A percentile compares a stretch with the other conserved stretches of the same genome.
These are phyloP conservation scores for Antheraea pernyi DNA, from an alignment of 1,140 invertebrate species.

Conservation along the genomic window DNA sequence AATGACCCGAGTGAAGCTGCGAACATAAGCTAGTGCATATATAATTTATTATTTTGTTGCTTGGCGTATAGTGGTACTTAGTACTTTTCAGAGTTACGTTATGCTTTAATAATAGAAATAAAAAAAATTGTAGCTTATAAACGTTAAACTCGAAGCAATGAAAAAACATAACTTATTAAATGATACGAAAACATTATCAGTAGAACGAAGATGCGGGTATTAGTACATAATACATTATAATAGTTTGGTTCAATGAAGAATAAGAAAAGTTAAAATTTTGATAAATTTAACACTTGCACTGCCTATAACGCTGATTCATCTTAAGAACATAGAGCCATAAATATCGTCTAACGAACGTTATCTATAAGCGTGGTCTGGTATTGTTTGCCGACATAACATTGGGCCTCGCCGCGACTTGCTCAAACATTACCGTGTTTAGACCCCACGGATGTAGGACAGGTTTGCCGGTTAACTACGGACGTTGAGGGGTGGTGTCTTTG, in stretches of 20 bases:
- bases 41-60: too few species aligned
- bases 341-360: constrained; percentile 15
- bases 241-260: background rate
- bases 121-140: too few species aligned
- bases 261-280: background rate
- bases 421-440: constrained; percentile 22
- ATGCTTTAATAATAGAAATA: too few species aligned
- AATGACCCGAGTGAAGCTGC: too few species aligned
- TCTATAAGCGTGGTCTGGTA: constrained; percentile 10
- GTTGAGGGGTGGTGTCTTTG: background rate
- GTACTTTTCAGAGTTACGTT: too few species aligned
- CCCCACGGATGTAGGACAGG: constrained; percentile 22
- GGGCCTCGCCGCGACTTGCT: constrained; percentile 18
- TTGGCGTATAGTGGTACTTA: too few species aligned
- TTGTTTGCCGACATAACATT: constrained; percentile 25
- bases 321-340: background rate
- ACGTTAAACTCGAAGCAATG: too few species aligned
- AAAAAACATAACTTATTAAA: too few species aligned
- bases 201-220: too few species aligned
- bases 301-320: background rate
- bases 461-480: constrained; percentile 9
- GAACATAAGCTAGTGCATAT: too few species aligned
- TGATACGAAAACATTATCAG: too few species aligned
- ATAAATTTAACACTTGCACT: background rate
- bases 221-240: too few species aligned